Percentiles rank a stretch among this genome's conserved stretches.
These are phyloP conservation scores for Trachelus stipa DNA, from an alignment of 2,888 invertebrate species.

Conservation along the genomic window DNA sequence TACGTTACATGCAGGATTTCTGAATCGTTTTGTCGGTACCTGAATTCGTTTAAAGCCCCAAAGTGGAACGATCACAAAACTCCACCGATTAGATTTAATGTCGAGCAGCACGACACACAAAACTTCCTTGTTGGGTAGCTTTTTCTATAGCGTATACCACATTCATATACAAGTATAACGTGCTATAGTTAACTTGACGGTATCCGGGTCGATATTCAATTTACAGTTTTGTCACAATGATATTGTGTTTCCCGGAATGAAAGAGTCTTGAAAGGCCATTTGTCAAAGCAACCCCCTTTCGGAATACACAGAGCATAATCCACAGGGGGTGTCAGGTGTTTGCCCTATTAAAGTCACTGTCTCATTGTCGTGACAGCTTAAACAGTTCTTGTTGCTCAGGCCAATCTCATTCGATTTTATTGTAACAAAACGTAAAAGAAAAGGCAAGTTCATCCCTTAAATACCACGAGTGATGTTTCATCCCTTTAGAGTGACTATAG, in stretches of 20 bases:
- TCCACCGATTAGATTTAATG: slow-evolving; percentile 35
- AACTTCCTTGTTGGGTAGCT: background rate
- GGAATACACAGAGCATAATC: background rate
- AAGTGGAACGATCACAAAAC: slow-evolving; percentile 27
- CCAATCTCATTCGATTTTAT: background rate
- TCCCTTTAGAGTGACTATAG: background rate
- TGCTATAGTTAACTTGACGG: background rate
- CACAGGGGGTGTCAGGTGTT: slow-evolving; percentile 1
- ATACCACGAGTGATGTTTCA: background rate
- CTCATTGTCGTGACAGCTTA: background rate
- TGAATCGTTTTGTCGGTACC: background rate
- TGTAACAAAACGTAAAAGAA: background rate
- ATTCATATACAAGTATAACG: background rate
- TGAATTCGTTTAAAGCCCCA: background rate
- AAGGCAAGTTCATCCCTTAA: background rate
- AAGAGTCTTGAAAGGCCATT: background rate
- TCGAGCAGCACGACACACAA: slow-evolving; percentile 49
- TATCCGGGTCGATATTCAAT: slow-evolving; percentile 62
- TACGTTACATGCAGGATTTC: background rate
- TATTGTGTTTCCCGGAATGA: slow-evolving; percentile 47
- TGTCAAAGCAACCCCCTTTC: background rate
- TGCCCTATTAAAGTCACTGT: slow-evolving; percentile 5
- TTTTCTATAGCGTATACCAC: background rate
- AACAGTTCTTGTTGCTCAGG: background rate
- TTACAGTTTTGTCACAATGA: slow-evolving; percentile 61